Conservation (phyloP, 2,888 invertebrate genomes). For the Teleogryllus oceanicus region DNA sequence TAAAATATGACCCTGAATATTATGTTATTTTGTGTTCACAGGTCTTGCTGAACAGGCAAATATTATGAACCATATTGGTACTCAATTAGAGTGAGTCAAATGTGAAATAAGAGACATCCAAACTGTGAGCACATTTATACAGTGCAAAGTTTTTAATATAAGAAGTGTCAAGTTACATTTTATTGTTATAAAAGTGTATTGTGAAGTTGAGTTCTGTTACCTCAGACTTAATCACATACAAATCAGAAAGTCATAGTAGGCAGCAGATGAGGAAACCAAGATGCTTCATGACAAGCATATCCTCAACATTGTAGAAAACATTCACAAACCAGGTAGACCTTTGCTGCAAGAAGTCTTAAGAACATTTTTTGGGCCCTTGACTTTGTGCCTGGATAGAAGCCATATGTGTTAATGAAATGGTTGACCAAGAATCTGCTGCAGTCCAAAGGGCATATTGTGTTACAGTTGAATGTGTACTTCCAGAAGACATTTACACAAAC, state of each 20-base stretch:
- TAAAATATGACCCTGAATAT: neutral
- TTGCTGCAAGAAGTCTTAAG: neutral
- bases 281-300: neutral
- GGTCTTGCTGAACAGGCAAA: neutral
- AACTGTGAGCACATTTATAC: neutral
- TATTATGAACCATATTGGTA: neutral
- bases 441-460: no score
- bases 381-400: no score
- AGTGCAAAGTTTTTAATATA: conserved; percentile 2
- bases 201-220: conserved; percentile 6
- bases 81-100: neutral
- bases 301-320: neutral
- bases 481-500: neutral
- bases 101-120: neutral
- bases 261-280: neutral
- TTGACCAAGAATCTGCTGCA: no score
- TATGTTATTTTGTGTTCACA: neutral
- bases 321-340: neutral
- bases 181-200: conserved; percentile 9
- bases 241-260: neutral
- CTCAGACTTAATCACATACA: neutral
- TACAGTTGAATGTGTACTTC: neutral
- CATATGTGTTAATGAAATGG: no score
- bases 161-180: neutral
- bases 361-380: neutral